Conservation (phyloP, 2,113 vertebrate genomes). For the Notothenia rossii region DNA sequence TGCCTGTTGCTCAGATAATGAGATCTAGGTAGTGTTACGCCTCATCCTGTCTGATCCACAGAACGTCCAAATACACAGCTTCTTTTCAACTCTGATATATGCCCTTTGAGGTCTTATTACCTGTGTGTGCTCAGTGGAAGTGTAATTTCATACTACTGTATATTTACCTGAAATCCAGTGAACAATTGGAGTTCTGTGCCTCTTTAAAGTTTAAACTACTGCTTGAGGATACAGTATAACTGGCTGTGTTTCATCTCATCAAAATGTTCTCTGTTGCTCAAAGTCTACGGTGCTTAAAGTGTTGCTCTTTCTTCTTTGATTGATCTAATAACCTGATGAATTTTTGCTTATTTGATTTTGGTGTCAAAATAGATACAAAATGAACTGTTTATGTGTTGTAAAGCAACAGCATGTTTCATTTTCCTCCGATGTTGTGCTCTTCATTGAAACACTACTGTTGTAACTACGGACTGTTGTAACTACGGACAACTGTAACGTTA, state of each 20-base stretch:
- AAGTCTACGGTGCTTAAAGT: neutral
- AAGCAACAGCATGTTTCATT: no score
- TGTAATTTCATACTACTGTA: conserved; percentile 30
- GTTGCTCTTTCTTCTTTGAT: conserved; percentile 4
- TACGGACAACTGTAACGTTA: no score
- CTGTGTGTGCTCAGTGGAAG: conserved; percentile 12
- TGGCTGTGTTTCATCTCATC: conserved; percentile 30
- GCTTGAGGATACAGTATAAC: conserved; percentile 24
- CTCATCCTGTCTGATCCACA: conserved; percentile 36
- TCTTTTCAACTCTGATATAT: conserved; percentile 45
- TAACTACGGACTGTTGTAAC: no score
- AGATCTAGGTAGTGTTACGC: conserved; percentile 45
- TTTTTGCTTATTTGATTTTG: neutral
- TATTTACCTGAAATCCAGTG: conserved; percentile 27
- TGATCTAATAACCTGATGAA: neutral
- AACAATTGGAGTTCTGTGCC: conserved; percentile 32
- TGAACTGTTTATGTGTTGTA: neutral
- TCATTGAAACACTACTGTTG: no score
- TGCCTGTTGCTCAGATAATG: conserved; percentile 64
- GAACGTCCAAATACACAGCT: conserved; percentile 35
- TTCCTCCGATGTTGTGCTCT: no score
- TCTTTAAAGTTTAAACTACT: conserved; percentile 47
- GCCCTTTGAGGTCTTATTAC: conserved; percentile 62
- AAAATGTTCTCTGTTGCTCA: conserved; percentile 22
- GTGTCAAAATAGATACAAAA: neutral